Conservation (phyloP, 2,797 vertebrate genomes). For the Zalophus californianus region DNA sequence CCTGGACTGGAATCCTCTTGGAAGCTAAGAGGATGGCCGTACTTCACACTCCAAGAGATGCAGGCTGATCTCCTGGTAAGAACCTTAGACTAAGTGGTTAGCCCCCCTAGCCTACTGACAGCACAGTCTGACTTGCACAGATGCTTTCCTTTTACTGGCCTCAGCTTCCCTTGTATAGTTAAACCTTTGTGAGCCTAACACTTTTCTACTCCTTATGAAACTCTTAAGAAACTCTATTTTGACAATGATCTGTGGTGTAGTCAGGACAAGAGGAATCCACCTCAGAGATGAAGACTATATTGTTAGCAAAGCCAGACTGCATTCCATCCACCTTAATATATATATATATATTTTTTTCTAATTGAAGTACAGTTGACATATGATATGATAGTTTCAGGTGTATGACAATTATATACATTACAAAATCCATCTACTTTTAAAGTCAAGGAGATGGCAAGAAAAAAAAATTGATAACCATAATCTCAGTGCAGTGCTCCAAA, state of each 20-base stretch:
- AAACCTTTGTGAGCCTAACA: neutral
- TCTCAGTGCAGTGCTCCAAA: neutral
- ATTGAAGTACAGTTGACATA: neutral
- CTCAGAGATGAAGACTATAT: neutral
- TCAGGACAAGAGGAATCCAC: neutral
- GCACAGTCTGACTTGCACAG: neutral
- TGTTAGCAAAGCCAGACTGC: neutral
- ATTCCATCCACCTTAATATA: neutral
- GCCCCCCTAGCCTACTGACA: neutral
- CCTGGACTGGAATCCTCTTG: neutral
- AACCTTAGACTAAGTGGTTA: neutral
- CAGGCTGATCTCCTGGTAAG: neutral
- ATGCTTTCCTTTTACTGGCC: neutral
- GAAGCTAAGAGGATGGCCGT: neutral
- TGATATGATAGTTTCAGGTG: neutral
- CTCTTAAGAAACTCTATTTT: conserved; percentile 4
- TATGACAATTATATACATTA: neutral
- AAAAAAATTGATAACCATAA: neutral
- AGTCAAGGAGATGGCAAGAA: neutral
- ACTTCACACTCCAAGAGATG: neutral
- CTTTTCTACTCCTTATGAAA: neutral
- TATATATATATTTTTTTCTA: neutral
- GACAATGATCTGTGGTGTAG: neutral
- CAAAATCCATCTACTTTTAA: neutral
- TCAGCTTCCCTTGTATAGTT: neutral